Base-by-base conservation (phyloP, 2,797 vertebrate species). In the Balearica regulorum region DNA sequence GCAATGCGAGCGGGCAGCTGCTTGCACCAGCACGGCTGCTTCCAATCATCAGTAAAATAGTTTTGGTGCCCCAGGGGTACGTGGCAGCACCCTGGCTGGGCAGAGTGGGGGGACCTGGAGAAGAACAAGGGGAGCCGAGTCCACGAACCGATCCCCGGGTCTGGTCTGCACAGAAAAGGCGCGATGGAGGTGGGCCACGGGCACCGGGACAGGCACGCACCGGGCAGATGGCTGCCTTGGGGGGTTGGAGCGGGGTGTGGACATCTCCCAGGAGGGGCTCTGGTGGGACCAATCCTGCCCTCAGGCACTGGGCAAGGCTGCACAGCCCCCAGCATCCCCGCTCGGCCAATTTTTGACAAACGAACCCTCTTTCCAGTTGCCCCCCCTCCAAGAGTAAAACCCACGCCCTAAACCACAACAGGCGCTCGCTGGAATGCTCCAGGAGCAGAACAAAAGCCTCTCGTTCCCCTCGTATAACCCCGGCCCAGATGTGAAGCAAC, bases 341-440 rank as follows among this genome's bases (percentile, higher is more conserved):
- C 82, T 51, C 5, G 0, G 84, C 64, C 69, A 18, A 13, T 28
- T 73, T 51, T 54, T 1, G 2, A 84, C 70, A 72, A 82, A 82
- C 1, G 4, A 79, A n/a, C 46, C n/a, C 44, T 76, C 43, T 58
- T 66, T 46, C 66, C 66, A 87, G 16, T 33, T 46, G 37, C 60
- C 25, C 66, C 53, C 89, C 62, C 46, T 37, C 37, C 37, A 37
- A 10, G 60, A 90, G 62, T 49, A 58, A 94, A 87, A 55, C 53
- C 89, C 87, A 94, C 66, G 0, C 93, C 95, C 87, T 84, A 86
- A 96, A 89, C 90, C 89, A 83, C 84, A 94, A 43, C 87, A 93
- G 93, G 95, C 82, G 0, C 80, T 39, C 1, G 15, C 90, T 83
- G 90, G 86, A 95, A 95, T 57, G 83, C 94, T 95, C 61, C 93